Evolutionary conservation across 2,113 vertebrate genomes (phyloP), one percentile per base, ranked within the genome.

Genomic region (Ceyx margarethae): DNA sequence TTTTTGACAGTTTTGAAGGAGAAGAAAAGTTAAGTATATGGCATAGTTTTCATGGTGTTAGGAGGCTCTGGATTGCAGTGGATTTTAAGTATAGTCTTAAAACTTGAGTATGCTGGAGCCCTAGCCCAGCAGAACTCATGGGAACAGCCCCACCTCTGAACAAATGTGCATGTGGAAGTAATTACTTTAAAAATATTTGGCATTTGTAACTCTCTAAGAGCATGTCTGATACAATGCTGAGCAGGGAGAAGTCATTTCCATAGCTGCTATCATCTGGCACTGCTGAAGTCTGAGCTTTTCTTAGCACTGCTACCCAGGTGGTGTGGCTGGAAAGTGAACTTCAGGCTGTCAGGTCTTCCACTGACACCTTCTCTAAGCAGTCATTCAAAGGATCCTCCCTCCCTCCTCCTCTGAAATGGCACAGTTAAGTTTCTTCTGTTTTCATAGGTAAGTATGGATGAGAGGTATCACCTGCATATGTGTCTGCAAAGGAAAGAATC

Each of bases 1-100:
- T 57, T 84, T 95, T 51, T 66, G 19, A 62, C 28, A 77, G 48
- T 88, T 94, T 75, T 61, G 54, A 76, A 66, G 48, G 29, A 87
- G 28, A 42, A 79, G 23, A 78, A 88, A 91, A 15, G 28, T 65
- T 79, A 85, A 93, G 29, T 77, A 77, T 13, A 65, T 72, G 45
- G 26, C 45, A 53, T 37, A 43, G 67, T 21, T 28, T 85, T 74
- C 48, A 67, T 19, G 11, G 56, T 85, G 33, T 23, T 57, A 42
- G 31, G 60, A 90, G 26, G 11, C 31, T 81, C 46, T 77, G n/a
- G 51, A 81, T 6, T 93, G 50, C 33, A 69, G 21, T 43, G 2
- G 2, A 3, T 78, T 85, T 6, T 43, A 75, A 76, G 19, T n/a
- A 40, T 86, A 60, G 66, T 81, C 45, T 85, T 68, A 85, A 89